Conservation (phyloP, 1,140 invertebrate species). For the Gryllus bimaculatus region DNA sequence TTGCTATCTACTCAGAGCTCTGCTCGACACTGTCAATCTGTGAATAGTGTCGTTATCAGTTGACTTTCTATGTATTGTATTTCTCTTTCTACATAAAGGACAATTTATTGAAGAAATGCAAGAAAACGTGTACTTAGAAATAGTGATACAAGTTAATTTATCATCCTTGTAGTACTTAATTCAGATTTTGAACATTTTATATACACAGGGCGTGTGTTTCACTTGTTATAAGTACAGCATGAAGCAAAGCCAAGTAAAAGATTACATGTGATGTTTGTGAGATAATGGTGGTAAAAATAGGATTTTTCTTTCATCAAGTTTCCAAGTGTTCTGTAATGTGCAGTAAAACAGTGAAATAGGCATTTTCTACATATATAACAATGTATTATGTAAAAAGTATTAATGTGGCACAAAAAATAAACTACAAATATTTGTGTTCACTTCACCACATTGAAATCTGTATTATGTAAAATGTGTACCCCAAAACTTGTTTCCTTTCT, state of each 20-base stretch:
- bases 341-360: constrained; percentile 4
- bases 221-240: background rate
- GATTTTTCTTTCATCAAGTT: constrained; percentile 1
- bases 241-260: background rate
- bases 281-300: background rate
- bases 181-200: background rate
- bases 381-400: constrained; percentile 6
- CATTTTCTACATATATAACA: constrained; percentile 6
- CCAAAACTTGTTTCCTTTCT: no score
- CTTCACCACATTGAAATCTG: constrained; percentile 1
- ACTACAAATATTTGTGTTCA: constrained; percentile 5
- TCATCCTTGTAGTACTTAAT: constrained; percentile 1
- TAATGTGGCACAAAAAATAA: constrained; percentile 5
- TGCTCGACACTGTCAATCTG: background rate
- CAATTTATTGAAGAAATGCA: background rate
- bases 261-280: background rate
- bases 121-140: background rate
- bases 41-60: background rate
- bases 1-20: background rate
- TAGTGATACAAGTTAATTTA: background rate
- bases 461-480: background rate
- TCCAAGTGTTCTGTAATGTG: constrained; percentile 4
- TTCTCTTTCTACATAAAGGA: constrained; percentile 2
- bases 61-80: constrained; percentile 1
- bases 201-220: background rate